Percentiles rank a stretch among this genome's conserved stretches.
Evolutionary conservation across 2,888 invertebrate species (phyloP).

Genomic region (Mesorhabditis sp.): DNA sequence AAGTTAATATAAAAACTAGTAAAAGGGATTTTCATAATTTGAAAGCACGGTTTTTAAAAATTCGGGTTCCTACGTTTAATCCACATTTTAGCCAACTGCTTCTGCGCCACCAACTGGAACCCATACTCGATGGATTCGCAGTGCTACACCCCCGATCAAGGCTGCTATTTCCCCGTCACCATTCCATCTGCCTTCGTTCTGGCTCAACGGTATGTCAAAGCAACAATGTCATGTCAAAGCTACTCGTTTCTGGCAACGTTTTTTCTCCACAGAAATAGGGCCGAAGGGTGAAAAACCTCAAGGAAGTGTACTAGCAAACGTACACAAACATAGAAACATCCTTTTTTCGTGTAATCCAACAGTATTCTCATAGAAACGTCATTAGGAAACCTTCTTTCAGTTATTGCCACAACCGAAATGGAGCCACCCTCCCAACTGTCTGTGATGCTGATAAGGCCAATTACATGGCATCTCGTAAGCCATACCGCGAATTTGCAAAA

Average conservation of each 20-base stretch:
- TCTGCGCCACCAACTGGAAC: constrained; percentile 5
- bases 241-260: too few relatives aligned
- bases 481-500: neutral
- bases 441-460: neutral
- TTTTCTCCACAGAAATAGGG: too few relatives aligned
- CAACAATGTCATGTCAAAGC: too few relatives aligned
- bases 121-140: neutral
- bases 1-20: too few relatives aligned
- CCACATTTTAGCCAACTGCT: neutral
- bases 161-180: neutral
- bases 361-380: too few relatives aligned
- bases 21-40: neutral
- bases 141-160: neutral
- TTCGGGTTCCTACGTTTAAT: neutral
- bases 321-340: too few relatives aligned
- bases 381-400: neutral
- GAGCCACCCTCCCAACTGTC: neutral
- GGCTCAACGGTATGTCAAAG: neutral
- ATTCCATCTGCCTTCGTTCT: neutral
- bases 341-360: too few relatives aligned
- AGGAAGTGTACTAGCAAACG: too few relatives aligned
- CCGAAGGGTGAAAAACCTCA: too few relatives aligned
- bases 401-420: neutral
- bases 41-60: neutral
- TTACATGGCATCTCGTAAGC: neutral